These are phyloP conservation scores for Bombus haemorrhoidalis DNA, from an alignment of 1,140 invertebrate genomes.

Conservation along the genomic window DNA sequence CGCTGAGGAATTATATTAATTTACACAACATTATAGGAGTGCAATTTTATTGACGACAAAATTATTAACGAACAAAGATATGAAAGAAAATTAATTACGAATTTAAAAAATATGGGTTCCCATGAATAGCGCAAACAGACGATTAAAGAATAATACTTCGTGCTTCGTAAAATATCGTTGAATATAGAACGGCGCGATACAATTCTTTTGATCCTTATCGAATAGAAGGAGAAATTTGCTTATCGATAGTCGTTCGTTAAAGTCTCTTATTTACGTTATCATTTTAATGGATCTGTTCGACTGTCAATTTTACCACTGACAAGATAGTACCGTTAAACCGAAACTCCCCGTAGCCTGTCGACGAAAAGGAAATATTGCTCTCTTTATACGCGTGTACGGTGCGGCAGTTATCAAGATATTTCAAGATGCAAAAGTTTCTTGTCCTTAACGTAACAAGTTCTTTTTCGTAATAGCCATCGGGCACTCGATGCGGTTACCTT, in stretches of 20 bases:
- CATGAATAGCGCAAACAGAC: too few relatives aligned
- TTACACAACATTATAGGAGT: too few relatives aligned
- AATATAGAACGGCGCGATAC: too few relatives aligned
- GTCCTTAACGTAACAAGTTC: background rate
- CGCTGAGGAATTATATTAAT: too few relatives aligned
- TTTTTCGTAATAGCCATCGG: background rate
- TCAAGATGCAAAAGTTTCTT: background rate
- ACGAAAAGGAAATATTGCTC: too few relatives aligned
- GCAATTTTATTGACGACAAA: too few relatives aligned
- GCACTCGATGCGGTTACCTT: background rate
- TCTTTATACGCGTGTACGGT: background rate
- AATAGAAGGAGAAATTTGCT: background rate
- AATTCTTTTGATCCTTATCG: background rate
- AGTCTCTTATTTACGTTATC: background rate
- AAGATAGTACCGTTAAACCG: slow-evolving; percentile 20
- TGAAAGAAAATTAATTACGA: too few relatives aligned
- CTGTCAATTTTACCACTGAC: slow-evolving; percentile 14
- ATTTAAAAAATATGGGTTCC: too few relatives aligned
- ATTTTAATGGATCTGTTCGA: slow-evolving; percentile 4
- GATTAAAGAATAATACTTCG: too few relatives aligned
- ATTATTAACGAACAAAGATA: too few relatives aligned
- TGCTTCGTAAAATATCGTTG: too few relatives aligned
- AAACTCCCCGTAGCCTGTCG: too few relatives aligned
- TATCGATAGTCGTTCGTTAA: background rate
- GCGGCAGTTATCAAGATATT: background rate